Evolutionary conservation across 92 coral and sea anemone genomes (phyloP), one percentile per base, ranked within the genome.

Genomic region (Nematostella vectensis): DNA sequence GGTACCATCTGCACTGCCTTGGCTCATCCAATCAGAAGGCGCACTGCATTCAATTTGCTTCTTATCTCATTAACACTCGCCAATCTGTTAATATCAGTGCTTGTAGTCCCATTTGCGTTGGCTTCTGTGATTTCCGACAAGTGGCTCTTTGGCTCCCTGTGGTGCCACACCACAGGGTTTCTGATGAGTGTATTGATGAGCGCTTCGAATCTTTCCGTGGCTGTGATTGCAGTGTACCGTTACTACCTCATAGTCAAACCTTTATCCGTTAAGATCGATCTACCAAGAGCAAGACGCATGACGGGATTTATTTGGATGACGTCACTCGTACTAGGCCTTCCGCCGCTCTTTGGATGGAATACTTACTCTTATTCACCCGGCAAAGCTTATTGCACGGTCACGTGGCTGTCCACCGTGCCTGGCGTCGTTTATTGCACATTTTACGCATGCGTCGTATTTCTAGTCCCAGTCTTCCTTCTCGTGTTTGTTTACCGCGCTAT

Each of bases 291-390:
- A 50, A 79, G 69, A 49, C 50, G 52, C 56, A 75, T 91, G 27
- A 74, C 79, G 38, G 80, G 71, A 4, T 87, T 87, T 57, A 79
- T 83, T n/a, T 91, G 95, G 96, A 84, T 86, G 28, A 66, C 76
- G 1, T 61, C 93, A 0, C 55, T 75, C 8, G 65, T 83, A 18
- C 71, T 75, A 11, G 65, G 82, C 25, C 22, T 67, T 11, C 93
- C 96, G 4, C 98, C 98, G 0, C 28, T 91, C 20, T 54, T 86
- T 25, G 98, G 93, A 2, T 91, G 98, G 98, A 86, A 68, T 31
- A 64, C 68, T 38, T 86, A 91, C 65, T 68, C 54, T 17, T 91
- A 76, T 28, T 78, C 85, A 1, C 67, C 67, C 0, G 85, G 78
- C 4, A 86, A 85, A 65, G 98, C 84, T 1, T 80, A 54, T 54